A percentile compares a stretch with the other conserved stretches of the same genome.
phyloP scores from a whole-genome alignment of 2,113 vertebrate species.

The Ardeotis arabs region DNA sequence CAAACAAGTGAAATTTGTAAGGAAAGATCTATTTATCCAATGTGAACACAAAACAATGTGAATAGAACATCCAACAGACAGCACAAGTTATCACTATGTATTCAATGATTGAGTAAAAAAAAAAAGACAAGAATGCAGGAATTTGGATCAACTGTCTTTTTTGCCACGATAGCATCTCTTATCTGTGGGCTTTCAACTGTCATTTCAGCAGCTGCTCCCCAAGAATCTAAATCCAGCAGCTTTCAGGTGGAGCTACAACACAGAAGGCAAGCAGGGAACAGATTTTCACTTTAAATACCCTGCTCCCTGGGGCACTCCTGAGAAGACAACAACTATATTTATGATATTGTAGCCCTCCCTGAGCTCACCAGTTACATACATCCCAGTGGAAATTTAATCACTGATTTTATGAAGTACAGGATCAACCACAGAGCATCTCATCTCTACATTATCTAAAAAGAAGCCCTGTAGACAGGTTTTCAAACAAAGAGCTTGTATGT shows the following conservation, averaged over 20 bases:
- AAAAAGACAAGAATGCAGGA: rapidly evolving
- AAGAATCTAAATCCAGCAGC: neutral
- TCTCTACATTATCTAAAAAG: neutral
- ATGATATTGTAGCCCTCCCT: neutral
- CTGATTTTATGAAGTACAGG: slow-evolving; percentile 7
- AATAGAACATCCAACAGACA: neutral
- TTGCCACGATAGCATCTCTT: neutral
- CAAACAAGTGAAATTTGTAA: neutral
- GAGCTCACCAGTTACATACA: neutral
- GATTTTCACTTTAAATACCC: neutral
- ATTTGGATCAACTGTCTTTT: neutral
- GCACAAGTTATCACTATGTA: neutral
- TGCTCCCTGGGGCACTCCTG: neutral
- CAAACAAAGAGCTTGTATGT: neutral
- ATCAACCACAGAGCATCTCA: neutral
- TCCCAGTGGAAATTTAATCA: slow-evolving; percentile 39
- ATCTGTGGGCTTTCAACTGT: neutral
- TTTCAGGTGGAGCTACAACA: neutral
- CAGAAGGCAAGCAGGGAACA: neutral
- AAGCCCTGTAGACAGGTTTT: slow-evolving; percentile 8
- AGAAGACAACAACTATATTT: slow-evolving; percentile 5
- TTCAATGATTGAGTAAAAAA: neutral
- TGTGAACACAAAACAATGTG: neutral
- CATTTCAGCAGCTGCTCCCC: neutral
- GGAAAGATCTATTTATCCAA: neutral